Evolutionary conservation across 2,888 invertebrate species (phyloP), one percentile per base, ranked within the genome.

Genomic region (Pristionchus arcanus): DNA sequence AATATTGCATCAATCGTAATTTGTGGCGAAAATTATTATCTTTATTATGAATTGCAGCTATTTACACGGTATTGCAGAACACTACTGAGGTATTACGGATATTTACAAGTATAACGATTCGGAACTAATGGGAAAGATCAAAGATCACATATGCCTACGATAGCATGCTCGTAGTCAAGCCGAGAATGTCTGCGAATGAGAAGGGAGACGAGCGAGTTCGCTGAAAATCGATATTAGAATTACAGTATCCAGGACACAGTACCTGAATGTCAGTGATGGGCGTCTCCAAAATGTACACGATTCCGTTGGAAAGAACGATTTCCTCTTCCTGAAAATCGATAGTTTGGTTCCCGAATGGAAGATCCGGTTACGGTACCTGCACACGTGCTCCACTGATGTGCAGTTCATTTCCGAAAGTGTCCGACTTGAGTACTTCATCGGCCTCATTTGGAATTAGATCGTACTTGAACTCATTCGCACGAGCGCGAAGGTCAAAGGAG

Each of bases 231-330:
- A 81, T 11, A 31, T 3, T 71, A 13, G 25, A 34, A 55, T 49
- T 5, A 9, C 42, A 55, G 2, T 53, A 21, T 2, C 2, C 4
- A 11, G 37, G 53, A 16, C 9, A 74, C 25, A 55, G 74, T 74
- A 55, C 53, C 34, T 34, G 55, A 66, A 49, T 63, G 28, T 85
- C 68, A 7, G 37, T 19, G n/a, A 89, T 89, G 15, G 89, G 83
- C 25, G 89, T 84, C 71, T 89, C 89, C 84, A 89, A n/a, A 15
- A 89, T 49, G 71, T 89, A 34, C 9, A 89, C 68, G 15, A 89
- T 81, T 42, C 89, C 89, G 25, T 89, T 89, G 42, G 89, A 84
- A 13, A 53, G 42, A 7, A 89, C 37, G 68, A 89, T 63, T 71
- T 89, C 89, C 25, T 63, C 84, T 49, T 89, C 89, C 89, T 89